Evolutionary conservation across 2,113 vertebrate genomes (phyloP).

Genomic region (Empidonax alnorum): DNA sequence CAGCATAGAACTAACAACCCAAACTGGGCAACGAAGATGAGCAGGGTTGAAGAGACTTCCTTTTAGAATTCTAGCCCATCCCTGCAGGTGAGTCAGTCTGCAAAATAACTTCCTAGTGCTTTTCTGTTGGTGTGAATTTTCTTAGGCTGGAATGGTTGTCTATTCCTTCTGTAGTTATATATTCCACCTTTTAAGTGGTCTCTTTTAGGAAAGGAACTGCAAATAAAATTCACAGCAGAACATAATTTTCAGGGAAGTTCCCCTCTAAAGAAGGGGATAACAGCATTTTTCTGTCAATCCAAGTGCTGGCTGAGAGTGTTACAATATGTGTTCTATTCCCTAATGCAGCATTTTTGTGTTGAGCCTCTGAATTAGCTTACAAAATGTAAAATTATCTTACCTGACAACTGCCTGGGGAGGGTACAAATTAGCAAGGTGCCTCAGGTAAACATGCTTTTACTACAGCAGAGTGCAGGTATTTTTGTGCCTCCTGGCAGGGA

Average conservation of each 20-base stretch:
- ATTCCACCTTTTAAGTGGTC: neutral
- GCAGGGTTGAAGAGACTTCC: conserved; percentile 20
- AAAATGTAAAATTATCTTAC: neutral
- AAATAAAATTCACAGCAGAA: neutral
- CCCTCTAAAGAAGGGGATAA: neutral
- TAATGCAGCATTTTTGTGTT: neutral
- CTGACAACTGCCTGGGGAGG: neutral
- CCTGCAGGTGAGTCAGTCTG: neutral
- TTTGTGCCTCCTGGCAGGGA: neutral
- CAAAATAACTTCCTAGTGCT: neutral
- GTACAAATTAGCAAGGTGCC: neutral
- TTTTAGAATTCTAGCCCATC: neutral
- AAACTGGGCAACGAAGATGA: neutral
- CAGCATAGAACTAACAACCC: conserved; percentile 24
- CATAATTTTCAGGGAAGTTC: neutral
- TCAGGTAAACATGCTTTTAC: neutral
- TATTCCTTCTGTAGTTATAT: neutral
- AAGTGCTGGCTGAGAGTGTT: neutral
- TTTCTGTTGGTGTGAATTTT: neutral
- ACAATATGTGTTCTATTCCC: neutral
- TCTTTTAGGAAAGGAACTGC: neutral
- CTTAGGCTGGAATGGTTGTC: neutral
- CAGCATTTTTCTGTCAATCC: neutral
- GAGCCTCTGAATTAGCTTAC: neutral
- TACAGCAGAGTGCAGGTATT: neutral